Percentiles rank a stretch among this genome's conserved stretches.
phyloP scores from a whole-genome alignment of 1,140 invertebrate genomes.

The Pogonomyrmex californicus region DNA sequence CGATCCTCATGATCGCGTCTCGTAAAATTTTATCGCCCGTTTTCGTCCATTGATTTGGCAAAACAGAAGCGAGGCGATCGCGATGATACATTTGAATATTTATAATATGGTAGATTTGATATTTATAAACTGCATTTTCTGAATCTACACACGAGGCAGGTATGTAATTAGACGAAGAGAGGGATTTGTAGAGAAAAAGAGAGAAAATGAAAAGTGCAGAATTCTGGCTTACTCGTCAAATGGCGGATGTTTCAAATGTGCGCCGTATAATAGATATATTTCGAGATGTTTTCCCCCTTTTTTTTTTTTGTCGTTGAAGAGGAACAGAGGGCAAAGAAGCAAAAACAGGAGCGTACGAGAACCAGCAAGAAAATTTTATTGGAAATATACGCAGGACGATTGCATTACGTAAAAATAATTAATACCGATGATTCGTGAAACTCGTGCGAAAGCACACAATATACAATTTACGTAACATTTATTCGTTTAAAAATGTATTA shows the following conservation, averaged over 20 bases:
- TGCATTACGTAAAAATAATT: conserved; percentile 37
- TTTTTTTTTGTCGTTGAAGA: neutral
- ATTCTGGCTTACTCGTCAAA: neutral
- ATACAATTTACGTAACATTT: conserved; percentile 47
- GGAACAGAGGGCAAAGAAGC: neutral
- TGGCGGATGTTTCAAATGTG: neutral
- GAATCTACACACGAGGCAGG: neutral
- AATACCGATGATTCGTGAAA: conserved; percentile 26
- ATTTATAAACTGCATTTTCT: neutral
- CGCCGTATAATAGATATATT: neutral
- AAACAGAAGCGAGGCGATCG: neutral
- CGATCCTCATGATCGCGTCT: neutral
- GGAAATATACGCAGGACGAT: conserved; percentile 17
- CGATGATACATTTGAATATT: neutral
- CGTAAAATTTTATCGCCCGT: neutral
- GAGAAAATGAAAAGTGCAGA: too few relatives aligned
- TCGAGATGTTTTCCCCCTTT: neutral
- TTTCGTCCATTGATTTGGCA: neutral
- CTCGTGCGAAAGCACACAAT: conserved; percentile 24
- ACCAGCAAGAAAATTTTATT: conserved; percentile 48
- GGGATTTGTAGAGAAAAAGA: too few relatives aligned
- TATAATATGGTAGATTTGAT: neutral
- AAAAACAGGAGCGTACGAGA: conserved; percentile 4
- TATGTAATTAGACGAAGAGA: neutral
- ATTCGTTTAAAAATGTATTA: conserved; percentile 1